Base-by-base conservation (phyloP, 2,797 vertebrate species). In the Chelon auratus region DNA sequence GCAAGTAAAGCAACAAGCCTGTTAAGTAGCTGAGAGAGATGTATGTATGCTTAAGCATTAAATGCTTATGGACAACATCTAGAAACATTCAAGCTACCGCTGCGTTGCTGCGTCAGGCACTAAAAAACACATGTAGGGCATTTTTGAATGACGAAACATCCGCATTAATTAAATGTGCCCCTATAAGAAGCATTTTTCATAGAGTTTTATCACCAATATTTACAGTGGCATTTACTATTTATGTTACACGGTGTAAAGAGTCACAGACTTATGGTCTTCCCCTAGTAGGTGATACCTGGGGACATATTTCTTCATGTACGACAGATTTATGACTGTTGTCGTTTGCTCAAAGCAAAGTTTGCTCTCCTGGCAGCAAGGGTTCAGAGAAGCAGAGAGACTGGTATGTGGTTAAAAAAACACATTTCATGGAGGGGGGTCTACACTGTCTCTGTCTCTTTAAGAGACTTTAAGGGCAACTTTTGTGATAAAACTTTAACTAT, bases 271-370 rank as follows among this genome's bases (percentile, higher is more conserved):
- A 0, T 0, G 9, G 39, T 26, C 22, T 60, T 30, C 50, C 62
- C 47, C 17, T 42, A n/a, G 33, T 68, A 77, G 69, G 72, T 10
- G 60, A 77, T 62, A 72, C 62, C 56, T 51, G 51, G 22, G 47
- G 26, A 18, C 18, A 26, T 45, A 70, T 74, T 62, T 82, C 40
- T 68, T 72, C 17, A 68, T 36, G 56, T 36, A 40, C 65, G 78
- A 81, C 68, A 84, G 77, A 66, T 84, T 90, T 88, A 91, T 78
- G 77, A 53, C 52, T 78, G 82, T 80, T 81, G 56, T 75, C 75
- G 50, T 85, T 54, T 59, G 50, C 60, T 62, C 24, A 56, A 47
- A 77, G 68, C 59, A 84, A 79, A 80, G 71, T 78, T 89, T 55
- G 78, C 60, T 51, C 58, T 56, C 1, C 0, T 60, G 81, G 48